phyloP scores from a whole-genome alignment of 2,888 invertebrate species.

The Diplolepis rosae region DNA sequence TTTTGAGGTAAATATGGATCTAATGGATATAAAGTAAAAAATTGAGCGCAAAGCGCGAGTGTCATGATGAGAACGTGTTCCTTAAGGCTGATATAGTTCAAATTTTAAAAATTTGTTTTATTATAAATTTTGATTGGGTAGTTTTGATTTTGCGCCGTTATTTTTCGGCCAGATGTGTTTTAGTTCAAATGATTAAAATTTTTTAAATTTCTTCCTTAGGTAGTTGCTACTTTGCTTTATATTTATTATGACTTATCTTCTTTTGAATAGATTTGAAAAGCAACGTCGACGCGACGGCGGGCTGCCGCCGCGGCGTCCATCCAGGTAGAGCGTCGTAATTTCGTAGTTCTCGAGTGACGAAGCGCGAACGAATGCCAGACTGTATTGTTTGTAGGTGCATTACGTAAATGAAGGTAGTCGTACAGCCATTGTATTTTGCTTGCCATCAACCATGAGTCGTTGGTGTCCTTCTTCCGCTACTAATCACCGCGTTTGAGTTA shows the following conservation, averaged over 20 bases:
- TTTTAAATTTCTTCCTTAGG: no score
- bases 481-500: constrained; percentile 18
- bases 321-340: constrained; percentile 44
- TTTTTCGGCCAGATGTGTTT: no score
- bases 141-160: no score
- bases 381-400: constrained; percentile 65
- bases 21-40: no score
- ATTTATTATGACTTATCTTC: neutral
- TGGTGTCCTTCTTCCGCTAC: constrained; percentile 10
- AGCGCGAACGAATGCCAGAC: constrained; percentile 59
- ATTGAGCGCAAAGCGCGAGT: no score
- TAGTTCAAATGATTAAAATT: no score
- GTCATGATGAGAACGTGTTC: no score
- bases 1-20: no score
- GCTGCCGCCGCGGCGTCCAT: neutral
- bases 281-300: neutral
- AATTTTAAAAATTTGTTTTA: no score
- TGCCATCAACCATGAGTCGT: constrained; percentile 30
- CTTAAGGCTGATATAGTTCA: no score
- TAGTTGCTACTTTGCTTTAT: no score
- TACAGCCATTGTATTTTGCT: constrained; percentile 60
- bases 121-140: no score
- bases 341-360: constrained; percentile 59
- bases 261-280: neutral
- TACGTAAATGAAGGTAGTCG: constrained; percentile 69